Evolutionary conservation across 2,113 vertebrate genomes (phyloP).

Genomic region (Psittacula cyanocephala): DNA sequence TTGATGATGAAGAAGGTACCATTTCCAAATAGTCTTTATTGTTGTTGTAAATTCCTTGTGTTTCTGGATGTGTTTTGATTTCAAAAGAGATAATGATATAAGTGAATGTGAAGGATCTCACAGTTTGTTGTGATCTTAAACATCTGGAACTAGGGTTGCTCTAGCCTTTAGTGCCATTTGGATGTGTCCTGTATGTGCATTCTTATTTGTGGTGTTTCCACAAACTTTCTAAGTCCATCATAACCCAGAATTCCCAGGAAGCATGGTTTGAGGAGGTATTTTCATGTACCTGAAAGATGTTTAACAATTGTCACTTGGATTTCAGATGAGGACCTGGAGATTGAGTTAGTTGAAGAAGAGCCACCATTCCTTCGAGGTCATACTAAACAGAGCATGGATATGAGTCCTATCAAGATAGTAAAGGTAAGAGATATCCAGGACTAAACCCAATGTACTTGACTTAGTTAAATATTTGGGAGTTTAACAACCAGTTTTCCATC

Average conservation of each 20-base stretch:
- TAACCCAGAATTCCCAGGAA: not conserved
- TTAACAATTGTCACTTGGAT: not conserved
- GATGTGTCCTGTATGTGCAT: not conserved
- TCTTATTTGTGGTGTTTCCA: not conserved
- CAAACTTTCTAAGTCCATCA: not conserved
- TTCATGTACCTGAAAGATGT: not conserved
- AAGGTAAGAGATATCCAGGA: constrained; percentile 80
- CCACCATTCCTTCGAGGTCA: constrained; percentile 96
- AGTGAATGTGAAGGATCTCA: not conserved
- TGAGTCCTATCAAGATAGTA: constrained; percentile 98
- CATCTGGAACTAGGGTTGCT: not conserved
- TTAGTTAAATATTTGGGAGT: not conserved
- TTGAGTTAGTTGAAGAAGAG: constrained; percentile 96
- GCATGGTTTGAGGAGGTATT: not conserved
- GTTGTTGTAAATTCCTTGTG: not conserved
- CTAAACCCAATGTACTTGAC: not conserved
- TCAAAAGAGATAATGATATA: not conserved
- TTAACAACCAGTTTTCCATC: not conserved
- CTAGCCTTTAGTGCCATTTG: not conserved
- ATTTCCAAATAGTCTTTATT: not conserved
- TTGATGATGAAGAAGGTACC: constrained; percentile 96
- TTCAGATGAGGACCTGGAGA: constrained; percentile 96
- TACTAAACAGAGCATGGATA: constrained; percentile 98
- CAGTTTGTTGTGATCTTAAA: not conserved
- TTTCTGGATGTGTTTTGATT: not conserved